Conservation (phyloP, 35 echinoderm and acorn worm genomes). For the Ptychodera flava region DNA sequence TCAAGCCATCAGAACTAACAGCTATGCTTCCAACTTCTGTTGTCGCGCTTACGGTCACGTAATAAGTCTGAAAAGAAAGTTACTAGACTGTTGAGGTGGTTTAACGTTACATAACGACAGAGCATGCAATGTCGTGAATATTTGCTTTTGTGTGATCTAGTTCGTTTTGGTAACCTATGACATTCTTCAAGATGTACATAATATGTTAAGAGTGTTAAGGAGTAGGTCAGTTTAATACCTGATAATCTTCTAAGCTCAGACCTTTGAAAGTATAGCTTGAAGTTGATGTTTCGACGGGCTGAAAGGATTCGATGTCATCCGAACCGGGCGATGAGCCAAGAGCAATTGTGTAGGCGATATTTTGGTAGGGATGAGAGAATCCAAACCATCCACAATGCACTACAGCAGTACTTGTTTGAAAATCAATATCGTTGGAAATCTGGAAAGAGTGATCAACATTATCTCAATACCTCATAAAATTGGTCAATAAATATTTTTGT, state of each 20-base stretch:
- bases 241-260: not conserved
- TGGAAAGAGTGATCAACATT: no score
- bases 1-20: constrained; percentile 19
- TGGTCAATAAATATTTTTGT: no score
- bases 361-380: not conserved
- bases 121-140: no score
- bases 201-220: no score
- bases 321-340: not conserved
- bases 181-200: no score
- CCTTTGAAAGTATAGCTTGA: not conserved
- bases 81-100: no score
- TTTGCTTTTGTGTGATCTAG: no score
- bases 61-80: constrained; percentile 25
- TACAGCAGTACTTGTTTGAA: not conserved
- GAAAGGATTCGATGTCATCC: not conserved
- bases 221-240: no score
- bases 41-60: constrained; percentile 12
- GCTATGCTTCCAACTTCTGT: constrained; percentile 16
- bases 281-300: not conserved
- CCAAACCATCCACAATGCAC: not conserved
- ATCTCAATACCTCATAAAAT: no score
- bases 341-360: not conserved
- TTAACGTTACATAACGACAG: no score
- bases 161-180: no score
- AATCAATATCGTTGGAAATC: not conserved